phyloP scores from a whole-genome alignment of 1,140 invertebrate species.

The Luehdorfia chinensis region DNA sequence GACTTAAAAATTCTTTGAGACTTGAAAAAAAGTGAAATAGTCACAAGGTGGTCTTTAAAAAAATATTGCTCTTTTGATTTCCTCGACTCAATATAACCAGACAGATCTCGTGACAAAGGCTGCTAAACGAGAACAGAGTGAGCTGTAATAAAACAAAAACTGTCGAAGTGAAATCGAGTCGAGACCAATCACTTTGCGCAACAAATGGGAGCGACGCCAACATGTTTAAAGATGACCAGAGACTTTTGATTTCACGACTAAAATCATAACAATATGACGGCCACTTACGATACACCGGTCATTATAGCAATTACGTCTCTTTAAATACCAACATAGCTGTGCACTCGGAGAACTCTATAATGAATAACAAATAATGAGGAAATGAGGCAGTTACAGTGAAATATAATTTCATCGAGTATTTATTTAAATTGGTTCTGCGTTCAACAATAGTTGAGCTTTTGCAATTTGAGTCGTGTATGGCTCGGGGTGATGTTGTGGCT shows the following conservation, averaged over 20 bases:
- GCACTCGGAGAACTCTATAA: slow-evolving; percentile 19
- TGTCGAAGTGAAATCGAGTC: slow-evolving; percentile 49
- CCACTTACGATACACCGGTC: slow-evolving; percentile 48
- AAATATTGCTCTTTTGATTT: no score
- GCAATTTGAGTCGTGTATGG: slow-evolving; percentile 54
- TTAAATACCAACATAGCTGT: slow-evolving; percentile 27
- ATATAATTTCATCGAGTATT: no score
- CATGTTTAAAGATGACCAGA: slow-evolving; percentile 49
- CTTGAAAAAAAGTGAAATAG: no score
- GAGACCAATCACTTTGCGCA: slow-evolving; percentile 40
- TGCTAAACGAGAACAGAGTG: slow-evolving; percentile 29
- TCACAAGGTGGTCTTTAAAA: no score
- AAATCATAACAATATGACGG: slow-evolving; percentile 64
- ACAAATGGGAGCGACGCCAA: slow-evolving; percentile 29
- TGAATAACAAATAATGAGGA: no score
- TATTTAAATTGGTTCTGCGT: slow-evolving; percentile 9
- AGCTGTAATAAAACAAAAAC: slow-evolving; percentile 27
- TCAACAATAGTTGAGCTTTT: slow-evolving; percentile 64
- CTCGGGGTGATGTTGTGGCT: slow-evolving; percentile 55
- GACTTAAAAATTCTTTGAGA: no score
- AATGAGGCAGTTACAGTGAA: no score
- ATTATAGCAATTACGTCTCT: slow-evolving; percentile 59
- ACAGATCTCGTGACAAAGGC: slow-evolving; percentile 36
- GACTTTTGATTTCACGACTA: slow-evolving; percentile 60
- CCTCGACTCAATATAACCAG: no score